Evolutionary conservation across 2,113 vertebrate species (phyloP).

Genomic region (Panthera leo): DNA sequence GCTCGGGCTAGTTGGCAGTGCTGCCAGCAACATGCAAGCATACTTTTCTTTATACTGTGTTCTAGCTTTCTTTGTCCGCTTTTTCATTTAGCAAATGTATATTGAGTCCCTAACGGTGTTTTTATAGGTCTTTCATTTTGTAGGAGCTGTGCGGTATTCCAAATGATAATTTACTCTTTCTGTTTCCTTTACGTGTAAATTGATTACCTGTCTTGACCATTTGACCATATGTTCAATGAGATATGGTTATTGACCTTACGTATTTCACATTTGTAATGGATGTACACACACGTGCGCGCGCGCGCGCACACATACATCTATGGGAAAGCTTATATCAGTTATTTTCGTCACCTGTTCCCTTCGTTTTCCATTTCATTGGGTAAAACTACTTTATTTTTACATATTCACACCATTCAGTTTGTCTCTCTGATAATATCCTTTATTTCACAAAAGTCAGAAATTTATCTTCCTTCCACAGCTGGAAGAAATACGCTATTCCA

Average conservation of each 20-base stretch:
- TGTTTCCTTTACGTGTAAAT: not conserved
- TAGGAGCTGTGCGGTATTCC: not conserved
- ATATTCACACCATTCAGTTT: conserved; percentile 25
- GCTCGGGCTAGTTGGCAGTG: not conserved
- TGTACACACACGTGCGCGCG: not conserved
- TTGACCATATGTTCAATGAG: not conserved
- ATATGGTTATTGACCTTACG: not conserved
- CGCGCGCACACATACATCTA: not conserved
- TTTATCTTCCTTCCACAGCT: conserved; percentile 49
- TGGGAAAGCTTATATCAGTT: not conserved
- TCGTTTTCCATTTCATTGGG: not conserved
- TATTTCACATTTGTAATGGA: conserved; percentile 8
- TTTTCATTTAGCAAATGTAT: not conserved
- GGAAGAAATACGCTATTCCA: conserved; percentile 17
- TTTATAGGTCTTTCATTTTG: conserved; percentile 6
- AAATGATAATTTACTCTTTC: conserved; percentile 11
- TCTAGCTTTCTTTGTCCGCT: not conserved
- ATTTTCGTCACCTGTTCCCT: not conserved
- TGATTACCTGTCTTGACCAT: not conserved
- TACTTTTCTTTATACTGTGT: not conserved
- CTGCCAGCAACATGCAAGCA: not conserved
- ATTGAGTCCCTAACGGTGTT: not conserved
- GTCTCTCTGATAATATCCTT: conserved; percentile 13
- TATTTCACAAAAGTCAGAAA: conserved; percentile 27
- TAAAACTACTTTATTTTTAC: conserved; percentile 43